Conservation (phyloP, 1,140 invertebrate species). For the Tetragonula clypearis region DNA sequence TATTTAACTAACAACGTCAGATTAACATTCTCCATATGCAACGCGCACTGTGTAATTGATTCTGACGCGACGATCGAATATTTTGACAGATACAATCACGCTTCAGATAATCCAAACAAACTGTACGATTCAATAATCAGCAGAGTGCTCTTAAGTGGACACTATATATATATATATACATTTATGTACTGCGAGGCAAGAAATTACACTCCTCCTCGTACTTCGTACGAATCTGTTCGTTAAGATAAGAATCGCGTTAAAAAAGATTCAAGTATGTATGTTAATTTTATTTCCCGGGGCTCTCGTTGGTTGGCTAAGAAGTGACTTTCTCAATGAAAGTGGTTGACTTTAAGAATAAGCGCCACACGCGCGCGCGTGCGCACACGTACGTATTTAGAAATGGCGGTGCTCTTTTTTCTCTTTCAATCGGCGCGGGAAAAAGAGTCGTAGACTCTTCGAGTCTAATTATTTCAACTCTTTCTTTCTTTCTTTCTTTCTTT, state of each 20-base stretch:
- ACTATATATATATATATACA: background rate
- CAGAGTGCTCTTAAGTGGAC: no score
- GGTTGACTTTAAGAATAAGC: slow-evolving; percentile 14
- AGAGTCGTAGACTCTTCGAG: slow-evolving; percentile 27
- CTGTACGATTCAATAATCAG: no score
- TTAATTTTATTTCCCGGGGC: background rate
- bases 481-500: background rate
- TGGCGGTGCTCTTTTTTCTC: background rate
- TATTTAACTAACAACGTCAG: no score
- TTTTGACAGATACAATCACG: no score
- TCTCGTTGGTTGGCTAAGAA: background rate
- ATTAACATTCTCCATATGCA: no score
- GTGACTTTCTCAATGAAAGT: slow-evolving; percentile 8
- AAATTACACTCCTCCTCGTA: background rate
- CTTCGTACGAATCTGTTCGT: background rate
- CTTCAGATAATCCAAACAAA: no score
- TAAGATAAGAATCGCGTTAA: no score
- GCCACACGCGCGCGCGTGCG: background rate
- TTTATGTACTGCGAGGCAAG: background rate
- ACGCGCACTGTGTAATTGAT: no score
- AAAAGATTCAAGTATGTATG: background rate
- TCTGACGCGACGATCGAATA: no score
- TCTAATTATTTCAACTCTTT: background rate
- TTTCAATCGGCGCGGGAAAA: slow-evolving; percentile 44
- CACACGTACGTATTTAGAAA: slow-evolving; percentile 31